Evolutionary conservation across 2,797 vertebrate genomes (phyloP).

Genomic region (Chaetodon trifasciatus): DNA sequence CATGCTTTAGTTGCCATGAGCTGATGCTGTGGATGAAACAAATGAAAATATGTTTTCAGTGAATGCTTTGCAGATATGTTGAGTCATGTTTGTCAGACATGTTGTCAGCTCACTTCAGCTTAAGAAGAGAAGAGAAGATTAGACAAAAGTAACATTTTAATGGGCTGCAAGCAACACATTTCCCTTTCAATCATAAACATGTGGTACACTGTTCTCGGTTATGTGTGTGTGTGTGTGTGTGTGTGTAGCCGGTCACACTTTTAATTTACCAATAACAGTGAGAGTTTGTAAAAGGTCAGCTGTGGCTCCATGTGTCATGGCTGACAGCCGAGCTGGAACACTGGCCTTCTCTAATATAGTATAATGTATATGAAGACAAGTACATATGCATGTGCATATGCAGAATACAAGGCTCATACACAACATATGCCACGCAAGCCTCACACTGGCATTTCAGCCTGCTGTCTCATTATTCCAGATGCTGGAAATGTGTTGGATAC

Average conservation of each 20-base stretch:
- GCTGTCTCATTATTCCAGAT: constrained; percentile 27
- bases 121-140: background rate
- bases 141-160: background rate
- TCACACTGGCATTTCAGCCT: constrained; percentile 10
- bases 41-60: background rate
- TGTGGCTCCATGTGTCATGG: constrained; percentile 30
- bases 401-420: background rate
- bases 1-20: background rate
- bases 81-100: background rate
- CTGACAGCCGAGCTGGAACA: constrained; percentile 28
- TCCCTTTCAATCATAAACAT: background rate
- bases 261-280: constrained; percentile 9
- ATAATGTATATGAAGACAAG: constrained; percentile 8
- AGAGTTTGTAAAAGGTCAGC: constrained; percentile 34
- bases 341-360: constrained; percentile 12
- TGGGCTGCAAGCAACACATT: background rate
- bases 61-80: background rate
- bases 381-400: constrained; percentile 1
- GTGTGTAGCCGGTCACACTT: constrained; percentile 17
- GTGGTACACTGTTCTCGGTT: background rate
- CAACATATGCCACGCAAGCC: background rate
- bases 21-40: background rate
- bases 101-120: background rate
- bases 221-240: too few relatives aligned
- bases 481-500: constrained; percentile 37